phyloP scores from a whole-genome alignment of 92 coral and sea anemone genomes.

The Virgularia gustaviana region DNA sequence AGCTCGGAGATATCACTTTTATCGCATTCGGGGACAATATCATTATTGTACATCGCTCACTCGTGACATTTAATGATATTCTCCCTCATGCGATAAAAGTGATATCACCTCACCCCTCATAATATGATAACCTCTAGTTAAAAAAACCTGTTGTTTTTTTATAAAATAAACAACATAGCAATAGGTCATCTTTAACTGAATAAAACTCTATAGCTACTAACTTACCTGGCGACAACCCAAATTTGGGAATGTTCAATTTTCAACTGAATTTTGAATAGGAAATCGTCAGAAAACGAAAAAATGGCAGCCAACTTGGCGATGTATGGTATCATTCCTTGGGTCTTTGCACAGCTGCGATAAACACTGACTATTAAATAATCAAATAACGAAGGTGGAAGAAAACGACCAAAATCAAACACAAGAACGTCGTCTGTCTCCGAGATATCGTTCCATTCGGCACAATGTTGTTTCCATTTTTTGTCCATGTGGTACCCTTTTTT shows the following conservation, averaged over 20 bases:
- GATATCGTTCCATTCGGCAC: conserved; percentile 51
- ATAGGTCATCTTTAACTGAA: not conserved
- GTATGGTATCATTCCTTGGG: conserved; percentile 57
- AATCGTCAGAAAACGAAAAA: conserved; percentile 57
- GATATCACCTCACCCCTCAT: too few species aligned
- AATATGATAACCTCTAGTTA: too few species aligned
- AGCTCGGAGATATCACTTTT: too few species aligned
- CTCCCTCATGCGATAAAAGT: too few species aligned
- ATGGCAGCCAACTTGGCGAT: conserved; percentile 53
- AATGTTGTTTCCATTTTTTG: conserved; percentile 46
- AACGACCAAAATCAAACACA: conserved; percentile 58
- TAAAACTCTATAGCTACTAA: not conserved
- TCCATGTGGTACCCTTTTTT: conserved; percentile 17
- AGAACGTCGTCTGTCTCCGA: conserved; percentile 51
- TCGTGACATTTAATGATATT: too few species aligned
- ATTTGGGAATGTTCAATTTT: conserved; percentile 4
- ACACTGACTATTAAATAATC: conserved; percentile 55
- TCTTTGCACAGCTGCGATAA: conserved; percentile 40
- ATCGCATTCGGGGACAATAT: too few species aligned
- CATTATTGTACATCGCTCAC: too few species aligned
- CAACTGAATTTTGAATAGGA: conserved; percentile 10
- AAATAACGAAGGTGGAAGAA: conserved; percentile 65
- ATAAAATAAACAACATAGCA: not conserved
- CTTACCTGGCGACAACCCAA: conserved; percentile 23
- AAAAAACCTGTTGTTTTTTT: too few species aligned